Evolutionary conservation across 2,113 vertebrate species (phyloP), one percentile per base, ranked within the genome.

Genomic region (Eonycteris spelaea): DNA sequence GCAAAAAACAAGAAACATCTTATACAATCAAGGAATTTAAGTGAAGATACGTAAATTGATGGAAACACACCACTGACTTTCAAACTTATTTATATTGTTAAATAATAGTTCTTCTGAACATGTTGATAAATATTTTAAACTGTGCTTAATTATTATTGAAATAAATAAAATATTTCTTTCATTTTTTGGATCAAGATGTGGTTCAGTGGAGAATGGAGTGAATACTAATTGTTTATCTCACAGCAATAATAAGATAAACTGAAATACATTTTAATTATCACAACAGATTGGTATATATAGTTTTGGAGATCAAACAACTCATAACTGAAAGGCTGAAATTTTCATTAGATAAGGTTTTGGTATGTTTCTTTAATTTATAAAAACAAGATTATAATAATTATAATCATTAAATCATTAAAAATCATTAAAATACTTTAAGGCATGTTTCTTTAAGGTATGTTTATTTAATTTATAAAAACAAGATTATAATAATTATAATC

Each of bases 131-230:
- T 94, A 74, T 95, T 96, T 79, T 80, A 79, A 96, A 95, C 90
- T 95, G 15, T 95, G 0, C 88, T 95, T 95, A 94, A 95, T 35
- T 91, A 3, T 65, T 97, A 16, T 90, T 95, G 96, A 70, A 59
- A 38, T 85, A 98, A 97, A 89, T 45, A 96, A 92, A 71, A 84
- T 95, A n/a, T 9, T 94, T 97, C 59, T 85, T 98, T 97, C 96
- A 92, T 21, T 95, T 95, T 80, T 94, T 95, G 28, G 45, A 97
- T 91, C 22, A 96, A 94, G 40, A 94, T 92, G 26, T 78, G 24
- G 22, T 88, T 75, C 73, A 92, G 38, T 35, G 53, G 61, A 96
- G 59, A 96, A 73, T 92, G 35, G 51, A 93, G 80, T 57, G n/a
- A 97, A 97, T 96, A 93, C 40, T 95, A 94, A 96, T 93, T 95